These are phyloP conservation scores for Apodemus sylvaticus DNA, from an alignment of 2,113 vertebrate genomes.

Conservation along the genomic window DNA sequence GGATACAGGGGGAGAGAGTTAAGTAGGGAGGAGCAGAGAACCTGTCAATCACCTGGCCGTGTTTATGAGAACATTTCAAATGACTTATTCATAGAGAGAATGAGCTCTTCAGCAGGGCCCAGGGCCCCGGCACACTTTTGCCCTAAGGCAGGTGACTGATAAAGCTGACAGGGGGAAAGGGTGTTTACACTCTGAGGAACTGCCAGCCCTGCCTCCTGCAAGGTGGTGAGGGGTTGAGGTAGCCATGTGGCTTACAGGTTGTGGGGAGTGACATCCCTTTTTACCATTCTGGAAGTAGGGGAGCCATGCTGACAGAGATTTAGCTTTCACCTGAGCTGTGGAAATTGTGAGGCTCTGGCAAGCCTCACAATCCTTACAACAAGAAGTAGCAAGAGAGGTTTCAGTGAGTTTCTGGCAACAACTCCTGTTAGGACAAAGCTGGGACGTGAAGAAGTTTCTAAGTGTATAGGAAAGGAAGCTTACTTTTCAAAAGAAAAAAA, in stretches of 20 bases:
- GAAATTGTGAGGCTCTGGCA: background rate
- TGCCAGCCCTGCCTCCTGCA: background rate
- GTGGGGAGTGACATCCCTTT: background rate
- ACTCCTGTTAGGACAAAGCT: background rate
- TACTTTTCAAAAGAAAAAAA: background rate
- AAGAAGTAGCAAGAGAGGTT: slow-evolving; percentile 32
- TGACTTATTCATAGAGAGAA: background rate
- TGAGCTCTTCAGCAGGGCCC: background rate
- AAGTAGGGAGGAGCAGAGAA: background rate
- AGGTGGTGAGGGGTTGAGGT: background rate
- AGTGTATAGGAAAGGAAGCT: background rate
- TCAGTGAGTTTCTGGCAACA: slow-evolving; percentile 3
- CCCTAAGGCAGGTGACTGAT: slow-evolving; percentile 12
- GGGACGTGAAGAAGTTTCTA: background rate
- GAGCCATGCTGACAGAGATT: background rate
- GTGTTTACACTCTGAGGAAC: background rate
- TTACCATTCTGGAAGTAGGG: background rate
- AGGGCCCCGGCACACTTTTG: background rate
- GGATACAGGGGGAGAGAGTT: background rate
- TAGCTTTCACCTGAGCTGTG: background rate
- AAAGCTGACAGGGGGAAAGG: background rate
- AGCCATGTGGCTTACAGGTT: background rate
- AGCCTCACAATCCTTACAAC: no score
- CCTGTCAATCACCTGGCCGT: background rate
- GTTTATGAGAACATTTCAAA: background rate